Evolutionary conservation across 2,888 invertebrate genomes (phyloP), one percentile per base, ranked within the genome.

Genomic region (Pogonocherus hispidulus): DNA sequence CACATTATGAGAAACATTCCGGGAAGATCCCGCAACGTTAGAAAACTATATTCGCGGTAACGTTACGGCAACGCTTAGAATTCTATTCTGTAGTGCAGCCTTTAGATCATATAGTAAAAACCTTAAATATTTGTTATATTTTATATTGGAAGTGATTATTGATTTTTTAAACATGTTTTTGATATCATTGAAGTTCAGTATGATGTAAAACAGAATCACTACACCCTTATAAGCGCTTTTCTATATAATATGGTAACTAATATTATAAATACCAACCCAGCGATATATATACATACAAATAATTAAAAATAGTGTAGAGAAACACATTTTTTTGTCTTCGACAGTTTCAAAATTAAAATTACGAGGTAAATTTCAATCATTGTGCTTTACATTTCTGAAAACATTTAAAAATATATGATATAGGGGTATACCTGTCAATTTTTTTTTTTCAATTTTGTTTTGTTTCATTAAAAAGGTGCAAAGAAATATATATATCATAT

Each of bases 61-160:
- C 60, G 65, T 66, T 22, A 54, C 49, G 27, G 56, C 63, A 23
- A 46, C 27, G 46, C 63, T 47, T 65, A 65, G 65, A 70, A 70
- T 73, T 75, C 78, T 78, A 78, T 77, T 80, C 76, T 82, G 80
- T 81, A 81, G 84, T 84, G 84, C 83, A 84, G 84, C 84, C 84
- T 84, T 84, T 82, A 79, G 78, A 77, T 82, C 81, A 81, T 73
- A 79, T 82, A 82, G 79, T 81, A 80, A 78, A 80, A 80, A 81
- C 74, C 79, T 79, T 79, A 81, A 78, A 78, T 79, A 77, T 77
- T 78, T 78, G 73, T 78, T 76, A 80, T 73, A 79, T 76, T 66
- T 73, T 76, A 70, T 70, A 77, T 72, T 76, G 76, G 76, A 77
- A 77, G 79, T 79, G 77, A 76, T 72, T 77, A 75, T 66, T 62